A percentile compares a stretch with the other conserved stretches of the same genome.
These are phyloP conservation scores for Siderastrea radians DNA, from an alignment of 92 coral and sea anemone species.

Conservation along the genomic window DNA sequence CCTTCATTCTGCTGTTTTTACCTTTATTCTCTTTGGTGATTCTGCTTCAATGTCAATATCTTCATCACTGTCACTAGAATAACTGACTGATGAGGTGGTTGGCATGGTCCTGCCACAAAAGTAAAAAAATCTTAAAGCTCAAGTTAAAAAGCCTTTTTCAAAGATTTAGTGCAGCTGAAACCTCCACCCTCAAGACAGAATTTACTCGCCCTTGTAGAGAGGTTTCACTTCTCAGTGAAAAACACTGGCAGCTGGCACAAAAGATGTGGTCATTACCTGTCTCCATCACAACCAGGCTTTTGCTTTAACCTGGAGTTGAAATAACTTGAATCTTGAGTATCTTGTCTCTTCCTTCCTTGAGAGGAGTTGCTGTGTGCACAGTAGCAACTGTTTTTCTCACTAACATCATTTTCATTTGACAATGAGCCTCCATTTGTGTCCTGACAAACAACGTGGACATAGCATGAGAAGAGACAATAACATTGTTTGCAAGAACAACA, in stretches of 20 bases:
- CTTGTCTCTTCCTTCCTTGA: conserved; percentile 16
- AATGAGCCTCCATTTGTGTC: conserved; percentile 26
- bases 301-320: conserved; percentile 31
- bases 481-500: too few species aligned
- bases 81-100: conserved; percentile 80
- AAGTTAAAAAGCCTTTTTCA: too few species aligned
- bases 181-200: too few species aligned
- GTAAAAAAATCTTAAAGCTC: background rate
- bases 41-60: conserved; percentile 81
- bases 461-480: too few species aligned
- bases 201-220: too few species aligned
- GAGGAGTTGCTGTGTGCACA: conserved; percentile 32
- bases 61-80: conserved; percentile 81
- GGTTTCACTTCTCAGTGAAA: too few species aligned
- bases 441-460: background rate
- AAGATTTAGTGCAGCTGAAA: too few species aligned
- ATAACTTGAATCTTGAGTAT: conserved; percentile 32
- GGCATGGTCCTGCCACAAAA: conserved; percentile 48
- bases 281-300: conserved; percentile 29
- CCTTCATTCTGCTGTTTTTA: background rate
- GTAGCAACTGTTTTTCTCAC: conserved; percentile 29
- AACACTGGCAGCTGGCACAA: too few species aligned
- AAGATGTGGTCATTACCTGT: conserved; percentile 4
- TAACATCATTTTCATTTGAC: conserved; percentile 13
- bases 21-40: conserved; percentile 75